phyloP scores from a whole-genome alignment of 2,797 vertebrate species.

The Onychomys leucogaster region DNA sequence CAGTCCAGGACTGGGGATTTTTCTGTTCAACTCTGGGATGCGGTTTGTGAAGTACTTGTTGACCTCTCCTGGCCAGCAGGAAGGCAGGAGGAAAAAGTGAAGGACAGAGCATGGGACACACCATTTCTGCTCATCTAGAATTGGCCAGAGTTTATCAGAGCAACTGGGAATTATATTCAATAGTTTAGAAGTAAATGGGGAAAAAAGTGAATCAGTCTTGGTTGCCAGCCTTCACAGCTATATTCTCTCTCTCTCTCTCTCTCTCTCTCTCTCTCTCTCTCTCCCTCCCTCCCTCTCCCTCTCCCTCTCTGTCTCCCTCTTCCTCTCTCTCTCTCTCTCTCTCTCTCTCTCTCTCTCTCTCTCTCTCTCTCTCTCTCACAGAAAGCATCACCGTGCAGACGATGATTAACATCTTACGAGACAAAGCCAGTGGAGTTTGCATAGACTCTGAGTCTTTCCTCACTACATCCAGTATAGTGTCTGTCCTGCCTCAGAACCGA shows the following conservation, averaged over 20 bases:
- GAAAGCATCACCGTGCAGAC: slow-evolving; percentile 88
- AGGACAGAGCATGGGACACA: background rate
- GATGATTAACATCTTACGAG: slow-evolving; percentile 89
- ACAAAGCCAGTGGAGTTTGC: slow-evolving; percentile 88
- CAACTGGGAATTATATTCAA: background rate
- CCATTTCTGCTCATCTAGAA: background rate
- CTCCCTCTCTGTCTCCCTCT: background rate
- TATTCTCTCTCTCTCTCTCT: background rate
- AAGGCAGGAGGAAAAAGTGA: background rate
- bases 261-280: no score
- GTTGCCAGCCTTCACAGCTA: background rate
- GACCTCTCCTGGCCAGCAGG: background rate
- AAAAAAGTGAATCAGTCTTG: background rate
- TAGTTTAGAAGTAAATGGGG: background rate
- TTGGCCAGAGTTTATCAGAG: background rate
- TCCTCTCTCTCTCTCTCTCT: no score
- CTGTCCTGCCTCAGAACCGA: slow-evolving; percentile 88
- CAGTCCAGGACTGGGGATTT: background rate
- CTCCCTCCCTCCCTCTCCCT: no score
- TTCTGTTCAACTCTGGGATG: background rate
- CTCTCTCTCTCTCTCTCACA: slow-evolving; percentile 47
- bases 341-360: no score
- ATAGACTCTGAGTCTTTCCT: slow-evolving; percentile 89
- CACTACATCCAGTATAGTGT: slow-evolving; percentile 89
- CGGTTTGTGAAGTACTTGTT: background rate